Base-by-base conservation (phyloP, 1,140 invertebrate species). In the Maconellicoccus hirsutus region DNA sequence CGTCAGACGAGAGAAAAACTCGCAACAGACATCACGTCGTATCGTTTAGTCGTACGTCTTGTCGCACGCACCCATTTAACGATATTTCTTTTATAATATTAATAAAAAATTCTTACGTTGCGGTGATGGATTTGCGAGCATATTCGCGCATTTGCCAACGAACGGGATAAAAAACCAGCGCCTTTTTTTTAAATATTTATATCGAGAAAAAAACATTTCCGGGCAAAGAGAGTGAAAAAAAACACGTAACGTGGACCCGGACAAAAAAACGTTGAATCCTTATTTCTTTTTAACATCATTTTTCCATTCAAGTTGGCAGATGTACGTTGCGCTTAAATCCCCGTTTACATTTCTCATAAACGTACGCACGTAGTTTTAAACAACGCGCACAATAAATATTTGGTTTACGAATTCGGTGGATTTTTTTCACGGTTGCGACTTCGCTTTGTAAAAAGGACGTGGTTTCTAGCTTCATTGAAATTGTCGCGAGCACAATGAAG, bases 231-330 rank as follows among this genome's bases (percentile, higher is more conserved):
- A n/a, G n/a, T n/a, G 29, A 12, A 33, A 33, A 33, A 33, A 3
- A 3, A 12, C 29, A 12, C 29, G 29, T 33, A 33, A 19, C n/a
- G 16, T 16, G 42, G 42, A 16, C n/a, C 12, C 6, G n/a, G 10
- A 16, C 42, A 52, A 52, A 19, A 52, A 52, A 52, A 52, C 42
- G 2, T 52, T 16, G 42, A 52, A 52, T 52, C 42, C 42, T 52
- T 52, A 52, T 52, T 52, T 52, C 42, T 52, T 8, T 52, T 19
- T 52, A 52, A 52, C 42, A 52, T 52, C 42, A 52, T 52, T 52
- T 52, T 52, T 52, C 42, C 42, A 52, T 52, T 52, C 42, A 52
- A 52, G 42, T 52, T 52, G 42, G 42, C 42, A 52, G 42, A 52
- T 52, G 42, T 52, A 52, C 16, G 10, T 52, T 52, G n/a, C n/a